Evolutionary conservation across 2,797 vertebrate genomes (phyloP).

Genomic region (Hydrophis major): DNA sequence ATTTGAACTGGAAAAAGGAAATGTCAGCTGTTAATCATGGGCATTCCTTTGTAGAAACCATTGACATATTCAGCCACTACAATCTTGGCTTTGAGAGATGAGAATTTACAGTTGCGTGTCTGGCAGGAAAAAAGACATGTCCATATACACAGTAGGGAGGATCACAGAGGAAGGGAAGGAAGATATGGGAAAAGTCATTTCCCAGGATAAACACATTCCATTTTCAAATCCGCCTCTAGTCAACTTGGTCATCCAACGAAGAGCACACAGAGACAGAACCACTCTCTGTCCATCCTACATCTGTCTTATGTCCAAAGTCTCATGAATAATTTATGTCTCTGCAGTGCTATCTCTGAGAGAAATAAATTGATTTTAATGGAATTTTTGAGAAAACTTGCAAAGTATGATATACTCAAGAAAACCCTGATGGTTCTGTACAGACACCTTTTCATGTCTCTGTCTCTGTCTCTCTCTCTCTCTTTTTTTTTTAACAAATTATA

Average conservation of each 20-base stretch:
- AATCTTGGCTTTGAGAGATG: constrained; percentile 30
- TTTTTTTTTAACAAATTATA: too few relatives aligned
- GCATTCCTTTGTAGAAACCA: constrained; percentile 41
- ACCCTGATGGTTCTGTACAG: constrained; percentile 36
- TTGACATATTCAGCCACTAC: constrained; percentile 44
- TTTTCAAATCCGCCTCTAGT: constrained; percentile 40
- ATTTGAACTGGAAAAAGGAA: constrained; percentile 36
- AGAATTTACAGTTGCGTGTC: constrained; percentile 48
- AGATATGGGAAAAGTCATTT: constrained; percentile 34
- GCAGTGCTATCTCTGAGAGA: constrained; percentile 24
- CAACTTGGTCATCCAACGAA: constrained; percentile 19
- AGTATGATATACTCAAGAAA: not conserved
- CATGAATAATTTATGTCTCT: constrained; percentile 35
- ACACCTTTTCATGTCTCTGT: constrained; percentile 29
- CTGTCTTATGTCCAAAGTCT: constrained; percentile 28
- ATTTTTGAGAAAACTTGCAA: constrained; percentile 43
- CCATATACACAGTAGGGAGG: constrained; percentile 51
- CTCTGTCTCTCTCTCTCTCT: too few relatives aligned
- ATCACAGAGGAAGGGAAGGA: constrained; percentile 10
- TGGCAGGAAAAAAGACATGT: constrained; percentile 43
- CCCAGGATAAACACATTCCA: constrained; percentile 44
- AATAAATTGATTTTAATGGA: constrained; percentile 30
- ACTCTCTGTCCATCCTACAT: constrained; percentile 39
- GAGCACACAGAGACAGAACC: constrained; percentile 17
- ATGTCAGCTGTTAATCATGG: constrained; percentile 42